Evolutionary conservation across 2,797 vertebrate species (phyloP).

Genomic region (Buphagus erythrorhynchus): DNA sequence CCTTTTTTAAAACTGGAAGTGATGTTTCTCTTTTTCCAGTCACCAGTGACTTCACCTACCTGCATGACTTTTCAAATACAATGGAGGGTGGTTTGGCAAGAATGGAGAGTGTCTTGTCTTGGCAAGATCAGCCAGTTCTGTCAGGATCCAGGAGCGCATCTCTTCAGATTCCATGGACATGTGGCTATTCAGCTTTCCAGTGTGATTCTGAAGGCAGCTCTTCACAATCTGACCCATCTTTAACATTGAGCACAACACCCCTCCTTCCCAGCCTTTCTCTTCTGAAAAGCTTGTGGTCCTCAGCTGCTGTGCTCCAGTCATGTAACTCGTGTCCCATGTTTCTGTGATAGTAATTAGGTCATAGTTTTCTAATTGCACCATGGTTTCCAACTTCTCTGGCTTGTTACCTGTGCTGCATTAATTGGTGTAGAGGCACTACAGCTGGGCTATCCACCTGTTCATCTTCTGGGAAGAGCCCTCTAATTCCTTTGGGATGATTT

Average conservation of each 20-base stretch:
- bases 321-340: background rate
- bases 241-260: background rate
- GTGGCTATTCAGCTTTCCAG: background rate
- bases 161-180: background rate
- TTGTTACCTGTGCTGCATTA: background rate
- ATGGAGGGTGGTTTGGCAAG: background rate
- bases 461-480: background rate
- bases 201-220: background rate
- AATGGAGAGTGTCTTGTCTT: too few species aligned
- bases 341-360: background rate
- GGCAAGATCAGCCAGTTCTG: background rate
- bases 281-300: background rate
- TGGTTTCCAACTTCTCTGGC: background rate
- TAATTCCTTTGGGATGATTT: background rate
- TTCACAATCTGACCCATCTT: background rate
- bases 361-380: background rate
- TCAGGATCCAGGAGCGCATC: background rate
- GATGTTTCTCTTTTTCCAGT: background rate
- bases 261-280: background rate
- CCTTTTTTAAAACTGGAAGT: background rate
- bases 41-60: background rate
- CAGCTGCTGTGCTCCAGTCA: background rate
- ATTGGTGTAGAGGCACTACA: background rate
- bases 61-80: background rate
- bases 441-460: background rate